Conservation (phyloP, 2,113 vertebrate species). For the Dromas ardeola region DNA sequence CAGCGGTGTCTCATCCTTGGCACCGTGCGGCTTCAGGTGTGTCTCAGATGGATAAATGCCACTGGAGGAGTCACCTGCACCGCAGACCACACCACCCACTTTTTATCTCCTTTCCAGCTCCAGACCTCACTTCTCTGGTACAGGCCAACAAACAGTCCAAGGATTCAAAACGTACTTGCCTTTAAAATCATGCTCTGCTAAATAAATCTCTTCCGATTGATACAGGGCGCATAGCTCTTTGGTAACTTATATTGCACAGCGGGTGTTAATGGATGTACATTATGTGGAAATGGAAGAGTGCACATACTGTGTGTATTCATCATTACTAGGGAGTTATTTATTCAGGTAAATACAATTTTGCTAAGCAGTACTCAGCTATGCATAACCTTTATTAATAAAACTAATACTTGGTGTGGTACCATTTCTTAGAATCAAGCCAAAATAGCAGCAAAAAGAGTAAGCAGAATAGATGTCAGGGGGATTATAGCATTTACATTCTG, state of each 20-base stretch:
- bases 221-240: background rate
- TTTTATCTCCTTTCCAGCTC: background rate
- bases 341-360: background rate
- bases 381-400: slow-evolving; percentile 33
- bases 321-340: background rate
- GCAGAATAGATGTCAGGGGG: background rate
- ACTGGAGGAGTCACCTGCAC: background rate
- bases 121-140: background rate
- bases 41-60: background rate
- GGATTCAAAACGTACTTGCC: background rate
- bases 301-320: background rate
- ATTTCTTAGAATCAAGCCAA: slow-evolving; percentile 15
- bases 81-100: background rate
- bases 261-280: background rate
- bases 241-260: background rate
- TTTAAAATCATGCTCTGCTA: background rate
- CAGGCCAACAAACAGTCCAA: background rate
- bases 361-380: background rate
- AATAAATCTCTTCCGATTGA: background rate
- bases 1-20: background rate
- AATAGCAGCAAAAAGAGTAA: background rate
- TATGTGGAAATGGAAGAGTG: background rate
- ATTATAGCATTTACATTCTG: slow-evolving; percentile 29
- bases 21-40: background rate
- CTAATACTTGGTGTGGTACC: background rate